Evolutionary conservation across 2,113 vertebrate genomes (phyloP).

Genomic region (Ceuthmochares aereus): DNA sequence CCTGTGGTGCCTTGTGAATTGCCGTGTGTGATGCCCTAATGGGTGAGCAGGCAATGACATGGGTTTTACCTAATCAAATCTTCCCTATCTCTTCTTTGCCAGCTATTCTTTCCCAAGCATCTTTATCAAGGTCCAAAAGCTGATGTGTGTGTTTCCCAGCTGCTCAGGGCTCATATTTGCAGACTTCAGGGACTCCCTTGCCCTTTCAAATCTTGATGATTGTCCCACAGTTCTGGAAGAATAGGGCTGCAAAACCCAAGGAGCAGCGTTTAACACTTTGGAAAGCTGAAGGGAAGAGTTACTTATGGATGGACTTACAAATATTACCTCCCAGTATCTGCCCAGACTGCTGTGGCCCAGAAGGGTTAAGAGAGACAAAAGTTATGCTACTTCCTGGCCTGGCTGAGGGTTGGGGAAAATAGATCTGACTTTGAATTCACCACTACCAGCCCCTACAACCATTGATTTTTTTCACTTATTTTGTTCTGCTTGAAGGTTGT

Average conservation of each 20-base stretch:
- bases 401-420: background rate
- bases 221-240: background rate
- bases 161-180: background rate
- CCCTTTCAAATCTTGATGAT: background rate
- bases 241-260: background rate
- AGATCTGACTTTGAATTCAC: background rate
- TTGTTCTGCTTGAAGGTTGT: background rate
- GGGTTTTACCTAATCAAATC: background rate
- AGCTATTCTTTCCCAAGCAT: background rate
- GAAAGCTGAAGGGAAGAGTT: background rate
- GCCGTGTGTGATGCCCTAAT: background rate
- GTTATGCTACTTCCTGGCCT: background rate
- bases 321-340: background rate
- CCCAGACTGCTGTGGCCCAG: too few species aligned
- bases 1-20: background rate
- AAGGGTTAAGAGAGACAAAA: background rate
- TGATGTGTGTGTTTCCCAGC: background rate
- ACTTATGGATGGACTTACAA: background rate
- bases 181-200: fast-evolving
- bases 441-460: background rate
- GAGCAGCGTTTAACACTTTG: background rate
- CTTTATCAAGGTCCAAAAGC: background rate
- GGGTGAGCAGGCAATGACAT: background rate
- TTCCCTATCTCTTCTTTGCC: background rate
- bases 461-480: fast-evolving